Conservation (phyloP, 2,797 vertebrate genomes). For the Chaetophractus vellerosus region DNA sequence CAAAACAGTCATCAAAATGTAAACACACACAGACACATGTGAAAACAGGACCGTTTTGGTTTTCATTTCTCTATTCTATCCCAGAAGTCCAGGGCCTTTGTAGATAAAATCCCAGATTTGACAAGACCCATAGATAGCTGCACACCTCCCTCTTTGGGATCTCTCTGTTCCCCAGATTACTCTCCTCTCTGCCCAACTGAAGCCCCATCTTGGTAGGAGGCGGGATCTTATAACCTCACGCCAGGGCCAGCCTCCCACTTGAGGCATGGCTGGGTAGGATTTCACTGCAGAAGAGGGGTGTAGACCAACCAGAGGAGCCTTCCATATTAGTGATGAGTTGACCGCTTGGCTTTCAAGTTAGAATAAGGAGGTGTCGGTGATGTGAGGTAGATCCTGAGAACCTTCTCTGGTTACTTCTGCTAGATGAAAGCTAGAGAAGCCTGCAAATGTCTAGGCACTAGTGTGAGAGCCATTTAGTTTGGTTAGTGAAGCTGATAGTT, state of each 20-base stretch:
- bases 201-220: neutral
- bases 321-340: neutral
- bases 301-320: neutral
- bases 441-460: slow-evolving; percentile 63
- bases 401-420: slow-evolving; percentile 2
- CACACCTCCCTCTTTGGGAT: slow-evolving; percentile 19
- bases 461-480: slow-evolving; percentile 47
- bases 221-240: neutral
- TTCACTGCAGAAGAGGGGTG: neutral
- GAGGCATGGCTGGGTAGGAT: neutral
- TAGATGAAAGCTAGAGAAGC: slow-evolving; percentile 72
- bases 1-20: neutral
- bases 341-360: slow-evolving; percentile 63
- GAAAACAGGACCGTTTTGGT: neutral
- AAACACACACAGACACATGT: neutral
- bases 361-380: slow-evolving; percentile 14
- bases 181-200: slow-evolving; percentile 6
- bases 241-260: neutral
- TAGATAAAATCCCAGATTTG: slow-evolving; percentile 40
- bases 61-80: neutral
- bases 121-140: neutral
- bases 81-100: neutral
- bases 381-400: slow-evolving; percentile 33
- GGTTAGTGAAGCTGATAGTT: slow-evolving; percentile 66
- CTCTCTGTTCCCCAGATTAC: slow-evolving; percentile 4